Evolutionary conservation across 2,888 invertebrate species (phyloP).

Genomic region (Leptinotarsa rubiginosa): DNA sequence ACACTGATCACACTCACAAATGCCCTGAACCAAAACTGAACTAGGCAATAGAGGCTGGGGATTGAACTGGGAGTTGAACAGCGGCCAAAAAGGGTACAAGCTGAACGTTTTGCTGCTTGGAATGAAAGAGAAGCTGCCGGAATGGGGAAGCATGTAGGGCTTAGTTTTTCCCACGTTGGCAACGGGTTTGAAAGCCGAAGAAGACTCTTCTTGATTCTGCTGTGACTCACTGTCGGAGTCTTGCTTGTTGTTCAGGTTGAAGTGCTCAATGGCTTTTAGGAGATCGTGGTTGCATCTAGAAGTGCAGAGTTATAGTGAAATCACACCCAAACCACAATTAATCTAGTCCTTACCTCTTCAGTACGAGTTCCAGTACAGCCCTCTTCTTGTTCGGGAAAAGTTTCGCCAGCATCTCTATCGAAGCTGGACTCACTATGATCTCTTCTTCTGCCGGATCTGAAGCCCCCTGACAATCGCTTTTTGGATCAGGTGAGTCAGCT

Average conservation of each 20-base stretch:
- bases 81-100: constrained; percentile 65
- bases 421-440: constrained; percentile 75
- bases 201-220: constrained; percentile 51
- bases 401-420: constrained; percentile 86
- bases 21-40: constrained; percentile 65
- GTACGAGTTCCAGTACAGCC: constrained; percentile 89
- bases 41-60: constrained; percentile 64
- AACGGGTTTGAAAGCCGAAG: constrained; percentile 65
- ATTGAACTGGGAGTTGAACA: constrained; percentile 60
- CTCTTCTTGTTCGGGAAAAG: constrained; percentile 92
- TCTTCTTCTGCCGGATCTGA: constrained; percentile 51
- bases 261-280: constrained; percentile 90
- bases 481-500: constrained; percentile 48
- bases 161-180: constrained; percentile 48
- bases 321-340: not conserved
- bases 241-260: constrained; percentile 65
- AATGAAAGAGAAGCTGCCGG: constrained; percentile 59
- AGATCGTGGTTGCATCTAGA: constrained; percentile 89
- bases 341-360: constrained; percentile 68
- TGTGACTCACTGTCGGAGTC: constrained; percentile 34
- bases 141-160: constrained; percentile 52
- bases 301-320: too few species aligned
- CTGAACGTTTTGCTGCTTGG: constrained; percentile 63
- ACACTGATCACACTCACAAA: constrained; percentile 66
- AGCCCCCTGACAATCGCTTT: constrained; percentile 34